phyloP scores from a whole-genome alignment of 2,888 invertebrate genomes.

The Drosophila lacicola region DNA sequence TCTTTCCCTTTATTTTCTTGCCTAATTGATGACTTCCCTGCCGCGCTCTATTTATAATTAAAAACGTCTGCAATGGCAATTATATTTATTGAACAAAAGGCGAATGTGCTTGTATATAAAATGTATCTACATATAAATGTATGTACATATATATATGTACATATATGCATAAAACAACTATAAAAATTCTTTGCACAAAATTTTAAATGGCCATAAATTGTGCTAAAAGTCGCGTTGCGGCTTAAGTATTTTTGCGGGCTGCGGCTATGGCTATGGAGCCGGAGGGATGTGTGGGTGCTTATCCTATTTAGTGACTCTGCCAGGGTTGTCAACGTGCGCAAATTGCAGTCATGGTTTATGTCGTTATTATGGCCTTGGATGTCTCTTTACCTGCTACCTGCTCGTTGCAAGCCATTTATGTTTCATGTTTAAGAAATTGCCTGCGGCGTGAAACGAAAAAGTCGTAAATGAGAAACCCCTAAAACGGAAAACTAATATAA shows the following conservation, averaged over 20 bases:
- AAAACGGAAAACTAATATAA: conserved; percentile 55
- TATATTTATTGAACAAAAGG: conserved; percentile 69
- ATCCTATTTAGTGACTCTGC: conserved; percentile 59
- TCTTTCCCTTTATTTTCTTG: conserved; percentile 30
- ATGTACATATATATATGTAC: conserved; percentile 9
- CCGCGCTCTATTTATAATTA: conserved; percentile 69
- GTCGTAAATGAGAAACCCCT: conserved; percentile 47
- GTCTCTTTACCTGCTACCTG: conserved; percentile 52
- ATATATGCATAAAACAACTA: conserved; percentile 54
- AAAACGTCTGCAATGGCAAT: conserved; percentile 66
- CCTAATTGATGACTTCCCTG: conserved; percentile 76
- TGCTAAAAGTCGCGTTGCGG: conserved; percentile 51
- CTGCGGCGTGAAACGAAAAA: conserved; percentile 14
- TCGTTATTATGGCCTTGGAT: conserved; percentile 37
- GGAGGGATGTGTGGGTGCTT: conserved; percentile 44
- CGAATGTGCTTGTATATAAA: conserved; percentile 33
- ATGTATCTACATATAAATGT: conserved; percentile 7
- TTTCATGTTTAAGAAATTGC: conserved; percentile 27
- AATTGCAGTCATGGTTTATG: conserved; percentile 15
- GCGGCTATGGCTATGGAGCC: not conserved
- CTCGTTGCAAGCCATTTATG: conserved; percentile 16
- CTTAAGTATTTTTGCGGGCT: conserved; percentile 49
- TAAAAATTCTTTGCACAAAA: conserved; percentile 63
- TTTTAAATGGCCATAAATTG: conserved; percentile 67
- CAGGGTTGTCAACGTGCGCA: conserved; percentile 47